Conservation (phyloP, 2,797 vertebrate species). For the Pelodytes ibericus region DNA sequence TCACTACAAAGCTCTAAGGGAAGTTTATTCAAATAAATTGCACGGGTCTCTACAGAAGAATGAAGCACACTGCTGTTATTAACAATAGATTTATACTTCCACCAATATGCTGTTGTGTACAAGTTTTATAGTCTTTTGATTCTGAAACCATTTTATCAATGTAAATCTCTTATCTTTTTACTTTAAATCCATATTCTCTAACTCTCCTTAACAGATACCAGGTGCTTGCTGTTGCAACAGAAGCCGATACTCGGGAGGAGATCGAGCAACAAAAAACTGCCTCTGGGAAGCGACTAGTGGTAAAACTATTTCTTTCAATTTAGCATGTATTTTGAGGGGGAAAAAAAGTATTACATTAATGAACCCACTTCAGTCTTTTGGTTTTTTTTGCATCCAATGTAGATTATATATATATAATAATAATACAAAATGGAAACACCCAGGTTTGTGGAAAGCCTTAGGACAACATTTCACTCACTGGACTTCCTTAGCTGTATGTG, state of each 20-base stretch:
- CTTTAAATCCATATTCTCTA: constrained; percentile 38
- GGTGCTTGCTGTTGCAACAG: constrained; percentile 95
- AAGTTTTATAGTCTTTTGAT: not conserved
- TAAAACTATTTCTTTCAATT: constrained; percentile 63
- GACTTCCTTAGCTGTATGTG: too few species aligned
- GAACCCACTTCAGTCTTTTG: too few species aligned
- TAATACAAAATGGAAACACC: too few species aligned
- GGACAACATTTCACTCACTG: constrained; percentile 3
- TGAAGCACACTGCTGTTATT: not conserved
- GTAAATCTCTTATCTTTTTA: not conserved
- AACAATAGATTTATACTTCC: not conserved
- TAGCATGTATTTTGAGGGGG: not conserved
- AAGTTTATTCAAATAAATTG: too few species aligned
- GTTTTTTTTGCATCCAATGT: not conserved
- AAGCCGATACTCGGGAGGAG: constrained; percentile 87
- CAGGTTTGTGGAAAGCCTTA: too few species aligned
- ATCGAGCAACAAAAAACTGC: constrained; percentile 80
- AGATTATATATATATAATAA: too few species aligned
- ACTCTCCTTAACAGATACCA: constrained; percentile 84
- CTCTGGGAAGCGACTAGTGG: constrained; percentile 85
- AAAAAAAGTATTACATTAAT: not conserved
- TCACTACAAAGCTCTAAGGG: too few species aligned
- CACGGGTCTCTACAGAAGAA: too few species aligned
- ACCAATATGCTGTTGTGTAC: not conserved
- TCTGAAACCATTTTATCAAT: not conserved